phyloP scores from a whole-genome alignment of 2,113 vertebrate genomes.

The Megaleporinus macrocephalus region DNA sequence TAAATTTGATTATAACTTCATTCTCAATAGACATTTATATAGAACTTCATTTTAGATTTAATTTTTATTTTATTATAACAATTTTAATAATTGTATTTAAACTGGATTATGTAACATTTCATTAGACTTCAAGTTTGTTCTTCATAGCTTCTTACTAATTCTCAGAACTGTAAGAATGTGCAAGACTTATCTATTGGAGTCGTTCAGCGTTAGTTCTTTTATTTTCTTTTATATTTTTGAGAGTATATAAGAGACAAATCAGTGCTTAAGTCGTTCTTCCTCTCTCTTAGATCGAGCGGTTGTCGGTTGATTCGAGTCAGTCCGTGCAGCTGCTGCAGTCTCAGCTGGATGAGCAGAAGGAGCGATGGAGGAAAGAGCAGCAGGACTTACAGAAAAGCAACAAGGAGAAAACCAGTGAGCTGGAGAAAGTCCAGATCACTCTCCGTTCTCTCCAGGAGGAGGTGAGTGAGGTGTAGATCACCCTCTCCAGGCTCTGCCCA shows the following conservation, averaged over 20 bases:
- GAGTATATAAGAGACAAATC: no score
- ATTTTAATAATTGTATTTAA: no score
- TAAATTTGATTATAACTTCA: no score
- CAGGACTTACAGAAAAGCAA: slow-evolving; percentile 85
- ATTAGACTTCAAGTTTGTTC: neutral
- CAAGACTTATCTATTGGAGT: no score
- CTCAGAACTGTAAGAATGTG: no score
- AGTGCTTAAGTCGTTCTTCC: no score
- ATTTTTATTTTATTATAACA: no score
- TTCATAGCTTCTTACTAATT: neutral
- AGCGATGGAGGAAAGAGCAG: slow-evolving; percentile 85
- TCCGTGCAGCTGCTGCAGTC: slow-evolving; percentile 74
- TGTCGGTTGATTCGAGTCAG: slow-evolving; percentile 76
- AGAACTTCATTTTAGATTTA: no score
- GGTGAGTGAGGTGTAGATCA: slow-evolving; percentile 66
- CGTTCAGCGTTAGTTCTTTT: no score
- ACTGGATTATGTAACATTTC: neutral
- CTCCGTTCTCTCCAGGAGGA: slow-evolving; percentile 87
- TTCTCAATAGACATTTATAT: no score
- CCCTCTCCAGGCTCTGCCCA: neutral
- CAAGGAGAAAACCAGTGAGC: slow-evolving; percentile 82
- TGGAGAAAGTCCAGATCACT: slow-evolving; percentile 78
- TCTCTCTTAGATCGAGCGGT: slow-evolving; percentile 79
- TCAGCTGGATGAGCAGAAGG: slow-evolving; percentile 91
- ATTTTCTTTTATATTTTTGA: no score